Evolutionary conservation across 2,888 invertebrate genomes (phyloP).

Genomic region (Epinotia brunnichana): DNA sequence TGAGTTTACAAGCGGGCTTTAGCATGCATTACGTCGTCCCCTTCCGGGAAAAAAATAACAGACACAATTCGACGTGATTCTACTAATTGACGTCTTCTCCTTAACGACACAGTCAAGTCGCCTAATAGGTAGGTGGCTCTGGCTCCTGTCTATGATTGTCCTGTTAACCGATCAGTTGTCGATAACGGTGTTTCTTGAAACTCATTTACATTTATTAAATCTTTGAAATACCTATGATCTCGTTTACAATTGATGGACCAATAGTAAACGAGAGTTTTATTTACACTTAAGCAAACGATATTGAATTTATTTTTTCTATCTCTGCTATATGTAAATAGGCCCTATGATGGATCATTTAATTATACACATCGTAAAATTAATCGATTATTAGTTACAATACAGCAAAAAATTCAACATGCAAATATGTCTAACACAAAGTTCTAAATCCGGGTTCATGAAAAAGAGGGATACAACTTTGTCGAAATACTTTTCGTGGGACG

Average conservation of each 20-base stretch:
- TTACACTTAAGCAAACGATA: slow-evolving; percentile 12
- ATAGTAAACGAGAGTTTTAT: slow-evolving; percentile 18
- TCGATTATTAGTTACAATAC: slow-evolving; percentile 69
- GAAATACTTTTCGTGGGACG: slow-evolving; percentile 68
- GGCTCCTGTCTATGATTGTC: slow-evolving; percentile 53
- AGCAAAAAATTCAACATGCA: slow-evolving; percentile 56
- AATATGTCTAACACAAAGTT: slow-evolving; percentile 64
- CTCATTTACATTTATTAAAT: slow-evolving; percentile 5
- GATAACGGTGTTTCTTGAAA: slow-evolving; percentile 41
- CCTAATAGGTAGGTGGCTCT: slow-evolving; percentile 48
- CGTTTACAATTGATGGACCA: background rate
- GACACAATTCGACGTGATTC: slow-evolving; percentile 56
- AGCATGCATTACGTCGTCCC: slow-evolving; percentile 63
- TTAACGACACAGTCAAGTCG: slow-evolving; percentile 63
- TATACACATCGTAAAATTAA: slow-evolving; percentile 76
- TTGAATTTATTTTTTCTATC: slow-evolving; percentile 27
- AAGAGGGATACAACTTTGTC: slow-evolving; percentile 70
- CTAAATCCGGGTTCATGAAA: slow-evolving; percentile 62
- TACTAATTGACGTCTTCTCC: slow-evolving; percentile 67
- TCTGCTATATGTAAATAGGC: slow-evolving; percentile 27
- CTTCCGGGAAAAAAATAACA: slow-evolving; percentile 61
- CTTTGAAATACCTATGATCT: background rate
- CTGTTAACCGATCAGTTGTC: slow-evolving; percentile 47
- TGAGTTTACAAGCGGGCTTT: slow-evolving; percentile 63
- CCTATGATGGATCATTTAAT: slow-evolving; percentile 58